Evolutionary conservation across 2,113 vertebrate genomes (phyloP).

Genomic region (Proteles cristata): DNA sequence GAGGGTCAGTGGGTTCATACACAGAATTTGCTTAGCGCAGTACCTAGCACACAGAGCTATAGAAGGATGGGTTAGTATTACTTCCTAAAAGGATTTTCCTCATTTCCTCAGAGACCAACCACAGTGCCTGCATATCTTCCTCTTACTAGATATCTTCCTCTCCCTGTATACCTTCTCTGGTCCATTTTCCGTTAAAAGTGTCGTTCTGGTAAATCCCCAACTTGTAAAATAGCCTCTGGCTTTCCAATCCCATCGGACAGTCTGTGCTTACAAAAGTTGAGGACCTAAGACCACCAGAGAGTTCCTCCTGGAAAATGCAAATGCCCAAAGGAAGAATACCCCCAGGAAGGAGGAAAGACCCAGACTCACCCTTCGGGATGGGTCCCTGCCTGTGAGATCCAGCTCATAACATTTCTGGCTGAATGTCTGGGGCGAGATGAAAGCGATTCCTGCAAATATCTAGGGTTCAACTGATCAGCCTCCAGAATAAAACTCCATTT

Average conservation of each 20-base stretch:
- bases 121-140: background rate
- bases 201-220: background rate
- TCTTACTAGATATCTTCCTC: background rate
- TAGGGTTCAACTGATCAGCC: background rate
- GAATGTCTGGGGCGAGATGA: conserved; percentile 27
- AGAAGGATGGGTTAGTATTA: background rate
- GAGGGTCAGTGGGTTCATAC: background rate
- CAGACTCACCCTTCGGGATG: background rate
- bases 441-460: conserved; percentile 48
- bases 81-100: background rate
- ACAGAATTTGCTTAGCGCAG: background rate
- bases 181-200: background rate
- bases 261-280: background rate
- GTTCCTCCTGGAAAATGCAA: conserved; percentile 8
- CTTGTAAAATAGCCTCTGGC: conserved; percentile 11
- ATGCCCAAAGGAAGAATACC: background rate
- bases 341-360: background rate
- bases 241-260: background rate
- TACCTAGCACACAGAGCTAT: background rate
- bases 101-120: background rate
- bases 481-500: conserved; percentile 54
- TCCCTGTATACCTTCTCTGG: background rate
- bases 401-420: conserved; percentile 3
- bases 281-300: background rate
- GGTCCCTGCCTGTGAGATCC: background rate